Base-by-base conservation (phyloP, 2,888 invertebrate genomes). In the Entomobrya proxima region DNA sequence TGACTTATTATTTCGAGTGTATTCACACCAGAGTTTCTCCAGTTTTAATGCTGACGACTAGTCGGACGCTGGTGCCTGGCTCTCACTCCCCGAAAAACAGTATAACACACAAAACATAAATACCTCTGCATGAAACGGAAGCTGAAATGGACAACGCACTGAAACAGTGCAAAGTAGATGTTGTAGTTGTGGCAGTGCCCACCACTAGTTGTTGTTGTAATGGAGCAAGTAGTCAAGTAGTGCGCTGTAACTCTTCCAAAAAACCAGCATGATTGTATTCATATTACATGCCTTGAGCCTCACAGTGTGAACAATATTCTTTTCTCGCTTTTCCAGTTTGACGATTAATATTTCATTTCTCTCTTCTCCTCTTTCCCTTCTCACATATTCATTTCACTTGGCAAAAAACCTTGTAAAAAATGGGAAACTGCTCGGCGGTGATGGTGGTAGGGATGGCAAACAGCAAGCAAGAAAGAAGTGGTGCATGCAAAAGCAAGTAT, bases 181-280 rank as follows among this genome's bases (percentile, higher is more conserved):
- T 52, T 27, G 24, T 58, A 27, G 55, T 13, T 27, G 30, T 27
- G 13, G 30, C 27, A 11, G 55, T n/a, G n/a, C n/a, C n/a, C n/a
- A n/a, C n/a, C n/a, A n/a, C n/a, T n/a, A n/a, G n/a, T n/a, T n/a
- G n/a, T n/a, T n/a, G n/a, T n/a, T n/a, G n/a, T n/a, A n/a, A n/a
- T n/a, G 44, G 44, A 44, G 44, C 44, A 44, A 72, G 15, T 15
- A 18, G 35, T 32, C 30, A 30, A 72, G 18, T 24, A 44, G 55
- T 44, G 24, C 67, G 44, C 67, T 72, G n/a, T 67, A 79, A 80
- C 67, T 77, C 78, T 78, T 85, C 84, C 58, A 64, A 67, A 67
- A 37, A 84, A 83, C 35, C 83, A 77, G 67, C 67, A 77, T 84
- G 75, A 77, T 84, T 74, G 61, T 85, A 78, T 85, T 85, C 78